phyloP scores from a whole-genome alignment of 1,140 invertebrate species.

The Papilio dardanus region DNA sequence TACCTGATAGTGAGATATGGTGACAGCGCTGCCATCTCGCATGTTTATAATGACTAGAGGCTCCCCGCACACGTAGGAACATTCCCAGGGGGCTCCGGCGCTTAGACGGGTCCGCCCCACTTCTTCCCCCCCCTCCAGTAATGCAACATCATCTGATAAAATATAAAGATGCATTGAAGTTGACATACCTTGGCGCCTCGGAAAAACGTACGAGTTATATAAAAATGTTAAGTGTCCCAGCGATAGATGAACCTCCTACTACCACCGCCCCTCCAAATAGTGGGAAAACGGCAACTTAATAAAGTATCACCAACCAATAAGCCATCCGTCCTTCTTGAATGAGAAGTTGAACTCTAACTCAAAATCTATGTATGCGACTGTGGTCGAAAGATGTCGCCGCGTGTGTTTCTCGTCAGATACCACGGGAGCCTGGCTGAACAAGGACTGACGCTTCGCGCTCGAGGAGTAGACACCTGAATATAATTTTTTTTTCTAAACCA shows the following conservation, averaged over 20 bases:
- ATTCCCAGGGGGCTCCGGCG: constrained; percentile 53
- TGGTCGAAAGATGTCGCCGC: constrained; percentile 45
- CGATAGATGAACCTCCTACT: too few species aligned
- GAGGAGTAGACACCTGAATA: constrained; percentile 51
- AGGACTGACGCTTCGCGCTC: constrained; percentile 44
- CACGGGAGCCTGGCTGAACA: constrained; percentile 53
- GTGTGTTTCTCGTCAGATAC: constrained; percentile 55
- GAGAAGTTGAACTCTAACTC: constrained; percentile 63
- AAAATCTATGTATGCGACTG: constrained; percentile 60
- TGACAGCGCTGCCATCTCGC: constrained; percentile 59
- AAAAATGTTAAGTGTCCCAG: too few species aligned
- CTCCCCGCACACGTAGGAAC: constrained; percentile 61
- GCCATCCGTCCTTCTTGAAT: constrained; percentile 51
- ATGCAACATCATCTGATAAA: constrained; percentile 52
- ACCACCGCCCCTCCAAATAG: too few species aligned
- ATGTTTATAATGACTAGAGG: constrained; percentile 58
- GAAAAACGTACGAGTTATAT: too few species aligned
- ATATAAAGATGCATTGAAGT: too few species aligned
- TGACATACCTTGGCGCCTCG: too few species aligned
- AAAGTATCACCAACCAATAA: constrained; percentile 47
- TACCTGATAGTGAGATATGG: constrained; percentile 63
- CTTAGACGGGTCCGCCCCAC: constrained; percentile 55
- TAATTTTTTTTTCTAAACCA: background rate
- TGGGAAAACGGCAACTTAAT: background rate
- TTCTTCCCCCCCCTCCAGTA: constrained; percentile 64